Base-by-base conservation (phyloP, 2,888 invertebrate species). In the Creontiades dilutus region DNA sequence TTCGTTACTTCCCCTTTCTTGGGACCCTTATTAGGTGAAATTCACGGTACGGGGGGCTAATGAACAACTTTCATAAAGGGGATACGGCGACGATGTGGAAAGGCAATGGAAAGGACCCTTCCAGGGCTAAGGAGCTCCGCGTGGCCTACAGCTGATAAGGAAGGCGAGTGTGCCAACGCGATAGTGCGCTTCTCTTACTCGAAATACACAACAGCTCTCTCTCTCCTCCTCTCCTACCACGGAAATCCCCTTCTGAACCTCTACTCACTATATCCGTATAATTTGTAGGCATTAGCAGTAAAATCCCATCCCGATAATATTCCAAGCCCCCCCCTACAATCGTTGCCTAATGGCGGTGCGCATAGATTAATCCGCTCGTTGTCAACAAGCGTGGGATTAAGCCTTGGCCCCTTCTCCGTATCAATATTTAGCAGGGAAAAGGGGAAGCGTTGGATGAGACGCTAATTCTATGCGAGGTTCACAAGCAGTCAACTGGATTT, bases 221-320 rank as follows among this genome's bases (percentile, higher is more conserved):
- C 23, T 19, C 37, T 19, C 1, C 76, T 7, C 27, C 12, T 5
- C 16, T 37, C 80, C 47, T 37, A 80, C 37, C 47, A 11, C 23
- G n/a, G 47, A 80, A 80, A 80, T 80, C 47, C 47, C 46, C 80
- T 37, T 46, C 46, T 48, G n/a, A 80, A 80, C n/a, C 47, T 80
- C 80, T 46, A 47, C 85, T 85, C 75, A 75, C 86, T 86, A 86
- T 46, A 75, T 61, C 75, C 86, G 68, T 86, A 68, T 86, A 86
- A 86, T 86, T 86, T 86, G 86, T 86, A 86, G 75, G 86, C 75
- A 86, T 86, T 86, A 86, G 86, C 86, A 68, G 86, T 86, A 86
- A 86, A 86, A 86, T 86, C 75, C 86, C 86, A 13, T 52, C 52
- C 27, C 82, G 82, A 82, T 82, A 82, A 82, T 82, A 52, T 52